Conservation (phyloP, 1,140 invertebrate genomes). For the Centruroides vittatus region DNA sequence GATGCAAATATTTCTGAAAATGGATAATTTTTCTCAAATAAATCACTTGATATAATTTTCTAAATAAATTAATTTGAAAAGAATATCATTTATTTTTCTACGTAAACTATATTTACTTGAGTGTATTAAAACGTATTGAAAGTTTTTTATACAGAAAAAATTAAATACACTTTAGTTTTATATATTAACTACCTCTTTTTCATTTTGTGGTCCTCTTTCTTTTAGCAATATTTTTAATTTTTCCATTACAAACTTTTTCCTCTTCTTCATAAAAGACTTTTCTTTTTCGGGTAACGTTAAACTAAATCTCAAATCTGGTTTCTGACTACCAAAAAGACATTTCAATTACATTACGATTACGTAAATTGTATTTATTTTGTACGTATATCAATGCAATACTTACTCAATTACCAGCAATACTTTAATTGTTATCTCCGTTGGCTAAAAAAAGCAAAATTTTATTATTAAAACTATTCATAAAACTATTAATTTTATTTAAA, state of each 20-base stretch:
- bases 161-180: too few species aligned
- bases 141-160: too few species aligned
- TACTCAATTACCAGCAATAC: constrained; percentile 21
- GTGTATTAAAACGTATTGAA: too few species aligned
- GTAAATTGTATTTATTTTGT: too few species aligned
- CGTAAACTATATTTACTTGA: too few species aligned
- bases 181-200: constrained; percentile 27
- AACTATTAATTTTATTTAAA: neutral
- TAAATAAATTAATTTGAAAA: too few species aligned
- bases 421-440: constrained; percentile 18
- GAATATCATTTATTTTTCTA: too few species aligned
- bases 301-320: constrained; percentile 25
- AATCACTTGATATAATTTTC: too few species aligned
- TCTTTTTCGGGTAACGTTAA: constrained; percentile 31
- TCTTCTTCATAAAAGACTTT: constrained; percentile 27
- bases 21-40: too few species aligned
- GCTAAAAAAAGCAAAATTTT: constrained; percentile 8
- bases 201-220: constrained; percentile 20
- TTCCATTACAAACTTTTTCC: constrained; percentile 24
- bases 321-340: constrained; percentile 14
- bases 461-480: too few species aligned
- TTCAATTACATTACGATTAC: too few species aligned
- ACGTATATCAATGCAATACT: constrained; percentile 3
- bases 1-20: too few species aligned
- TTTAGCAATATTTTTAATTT: constrained; percentile 28